phyloP scores from a whole-genome alignment of 2,113 vertebrate species.

The Leptosomus discolor region DNA sequence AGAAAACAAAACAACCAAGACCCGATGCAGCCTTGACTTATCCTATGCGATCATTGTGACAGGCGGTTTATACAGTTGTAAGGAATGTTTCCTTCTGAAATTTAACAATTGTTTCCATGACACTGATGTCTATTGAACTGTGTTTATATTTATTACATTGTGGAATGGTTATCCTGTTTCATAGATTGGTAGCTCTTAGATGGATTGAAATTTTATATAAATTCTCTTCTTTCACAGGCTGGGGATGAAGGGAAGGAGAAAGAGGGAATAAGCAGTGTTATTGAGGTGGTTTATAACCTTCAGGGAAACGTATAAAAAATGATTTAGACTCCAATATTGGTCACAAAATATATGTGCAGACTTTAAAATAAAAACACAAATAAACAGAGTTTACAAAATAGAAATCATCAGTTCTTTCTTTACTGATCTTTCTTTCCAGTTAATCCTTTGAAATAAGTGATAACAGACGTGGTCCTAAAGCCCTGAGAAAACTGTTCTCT shows the following conservation, averaged over 20 bases:
- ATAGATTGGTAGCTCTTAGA: constrained; percentile 52
- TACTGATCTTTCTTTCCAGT: neutral
- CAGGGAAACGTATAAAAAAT: neutral
- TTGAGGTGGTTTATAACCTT: neutral
- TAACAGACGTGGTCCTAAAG: neutral
- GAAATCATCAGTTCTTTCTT: neutral
- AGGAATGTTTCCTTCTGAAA: constrained; percentile 60
- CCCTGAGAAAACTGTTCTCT: neutral
- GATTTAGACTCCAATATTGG: constrained; percentile 23
- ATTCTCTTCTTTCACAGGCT: neutral
- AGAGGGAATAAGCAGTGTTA: neutral
- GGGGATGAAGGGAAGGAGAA: neutral
- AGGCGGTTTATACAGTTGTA: constrained; percentile 36
- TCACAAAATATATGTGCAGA: neutral
- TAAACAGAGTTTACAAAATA: neutral
- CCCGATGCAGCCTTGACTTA: constrained; percentile 36
- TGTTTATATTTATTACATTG: constrained; percentile 57
- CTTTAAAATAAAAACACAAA: neutral
- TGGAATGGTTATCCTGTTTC: constrained; percentile 54
- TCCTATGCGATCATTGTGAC: constrained; percentile 34
- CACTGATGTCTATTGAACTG: constrained; percentile 40
- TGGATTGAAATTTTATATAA: constrained; percentile 37
- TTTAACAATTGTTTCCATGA: constrained; percentile 55
- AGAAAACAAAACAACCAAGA: constrained; percentile 16
- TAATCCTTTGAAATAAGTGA: neutral